Evolutionary conservation across 2,797 vertebrate genomes (phyloP).

Genomic region (Acanthurus tractus): DNA sequence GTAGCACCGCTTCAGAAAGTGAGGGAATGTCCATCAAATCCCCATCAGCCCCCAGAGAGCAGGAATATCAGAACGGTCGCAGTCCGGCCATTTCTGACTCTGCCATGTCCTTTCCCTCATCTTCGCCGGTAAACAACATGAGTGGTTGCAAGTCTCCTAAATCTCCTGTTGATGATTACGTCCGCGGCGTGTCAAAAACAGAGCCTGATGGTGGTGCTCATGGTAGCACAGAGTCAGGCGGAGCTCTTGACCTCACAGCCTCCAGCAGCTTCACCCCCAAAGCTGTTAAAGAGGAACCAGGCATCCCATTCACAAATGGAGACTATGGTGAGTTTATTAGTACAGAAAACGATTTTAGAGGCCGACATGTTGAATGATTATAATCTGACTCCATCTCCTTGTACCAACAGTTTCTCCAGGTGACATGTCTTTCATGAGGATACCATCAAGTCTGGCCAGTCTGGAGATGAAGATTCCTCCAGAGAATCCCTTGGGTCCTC

Average conservation of each 20-base stretch:
- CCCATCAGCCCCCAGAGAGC: constrained; percentile 82
- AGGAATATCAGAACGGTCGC: constrained; percentile 89
- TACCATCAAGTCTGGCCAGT: constrained; percentile 90
- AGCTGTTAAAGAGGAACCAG: constrained; percentile 90
- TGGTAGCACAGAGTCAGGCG: constrained; percentile 86
- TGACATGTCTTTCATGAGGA: constrained; percentile 88
- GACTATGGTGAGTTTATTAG: constrained; percentile 86
- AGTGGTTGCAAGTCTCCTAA: constrained; percentile 87
- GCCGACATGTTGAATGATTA: neutral
- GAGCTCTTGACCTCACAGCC: constrained; percentile 93
- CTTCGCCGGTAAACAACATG: constrained; percentile 89
- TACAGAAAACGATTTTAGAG: neutral
- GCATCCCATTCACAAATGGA: constrained; percentile 85
- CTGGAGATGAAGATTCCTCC: constrained; percentile 91
- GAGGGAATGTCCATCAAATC: constrained; percentile 91
- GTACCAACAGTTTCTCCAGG: constrained; percentile 85
- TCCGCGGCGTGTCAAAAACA: constrained; percentile 58
- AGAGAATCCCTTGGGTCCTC: constrained; percentile 86
- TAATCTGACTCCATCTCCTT: constrained; percentile 23
- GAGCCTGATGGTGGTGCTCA: constrained; percentile 80
- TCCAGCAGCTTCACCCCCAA: constrained; percentile 87
- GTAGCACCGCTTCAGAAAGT: constrained; percentile 91
- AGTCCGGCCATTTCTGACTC: constrained; percentile 90
- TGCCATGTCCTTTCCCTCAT: constrained; percentile 83
- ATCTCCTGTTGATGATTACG: constrained; percentile 79